Base-by-base conservation (phyloP, 1,140 invertebrate species). In the Oncopeltus fasciatus region DNA sequence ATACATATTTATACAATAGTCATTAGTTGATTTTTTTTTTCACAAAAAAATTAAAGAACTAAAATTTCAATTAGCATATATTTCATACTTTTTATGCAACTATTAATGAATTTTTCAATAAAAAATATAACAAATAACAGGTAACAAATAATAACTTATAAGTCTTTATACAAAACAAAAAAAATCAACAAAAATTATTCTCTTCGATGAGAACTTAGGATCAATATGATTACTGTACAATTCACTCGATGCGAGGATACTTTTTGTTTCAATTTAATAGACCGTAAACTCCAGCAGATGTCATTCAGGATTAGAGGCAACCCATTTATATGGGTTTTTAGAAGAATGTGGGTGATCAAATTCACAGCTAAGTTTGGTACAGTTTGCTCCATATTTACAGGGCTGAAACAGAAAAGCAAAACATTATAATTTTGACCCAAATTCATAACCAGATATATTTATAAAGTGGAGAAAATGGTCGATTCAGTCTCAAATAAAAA, bases 381-480 rank as follows among this genome's bases (percentile, higher is more conserved):
- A 67, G 20, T 62, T 57, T 12, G 51, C 8, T 0, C 66, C 66
- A 63, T 65, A 67, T 29, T 57, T 62, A 31, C 66, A 67, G n/a
- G 59, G 21, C 65, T 67, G 63, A n/a, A 64, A 63, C 38, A 56
- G 60, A 62, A 12, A 57, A 46, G 24, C 24, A 62, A 18, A 20
- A n/a, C n/a, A n/a, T 44, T 21, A 26, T 21, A n/a, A 57, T 57
- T 12, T 28, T 3, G 14, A 20, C 18, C 24, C 4, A 4, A 38
- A 8, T 38, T 38, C 31, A 38, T 14, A 38, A 14, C 31, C 31
- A 38, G 5, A 38, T 8, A 38, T 38, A 14, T 38, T 38, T 8
- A 14, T 38, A 38, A 5, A 8, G 5, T 38, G 5, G 14, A 38
- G 31, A 8, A 8, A 38, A 14, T 14, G 31, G 5, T 38, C 31